Base-by-base conservation (phyloP, 2,888 invertebrate genomes). In the Drosophila paranaensis region DNA sequence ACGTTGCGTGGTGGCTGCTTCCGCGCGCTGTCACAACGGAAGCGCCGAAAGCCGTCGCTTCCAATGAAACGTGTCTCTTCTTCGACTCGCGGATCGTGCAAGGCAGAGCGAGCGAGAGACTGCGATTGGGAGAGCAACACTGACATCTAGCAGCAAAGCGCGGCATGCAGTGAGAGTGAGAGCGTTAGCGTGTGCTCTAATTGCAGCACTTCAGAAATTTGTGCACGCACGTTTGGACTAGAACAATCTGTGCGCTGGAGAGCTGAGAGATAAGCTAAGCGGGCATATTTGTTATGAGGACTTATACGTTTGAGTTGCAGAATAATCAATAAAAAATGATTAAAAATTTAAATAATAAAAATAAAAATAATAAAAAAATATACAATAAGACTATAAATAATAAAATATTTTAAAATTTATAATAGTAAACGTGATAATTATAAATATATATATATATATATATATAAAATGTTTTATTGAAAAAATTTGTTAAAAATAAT, bases 181-280 rank as follows among this genome's bases (percentile, higher is more conserved):
- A 63, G 64, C 58, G 54, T 57, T 64, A 56, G 69, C 69, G 60
- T 63, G 71, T 70, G 72, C 68, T 78, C 79, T 85, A 81, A 88
- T 82, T 82, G 85, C 76, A 55, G 79, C 82, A 85, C 76, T 82
- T 74, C 65, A 61, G 35, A 65, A 51, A 50, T 53, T 46, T 46
- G 43, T 50, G 58, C 33, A 53, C 43, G 27, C 58, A 40, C 60
- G 33, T 37, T 46, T 60, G 33, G 45, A 42, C 55, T 61, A 35
- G n/a, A 61, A 51, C 30, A 58, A 16, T 54, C 25, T 14, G 55
- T 58, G 30, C 58, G 42, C 54, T 25, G 1, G 25, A 33, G 3
- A 6, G 2, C 2, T 2, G n/a, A 9, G 3, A 30, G 5, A 0
- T 2, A 13, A 5, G 10, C 6, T 0, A 14, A n/a, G 14, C 37